A percentile compares a stretch with the other conserved stretches of the same genome.
Evolutionary conservation across 2,888 invertebrate species (phyloP).

Genomic region (Brassicogethes aeneus): DNA sequence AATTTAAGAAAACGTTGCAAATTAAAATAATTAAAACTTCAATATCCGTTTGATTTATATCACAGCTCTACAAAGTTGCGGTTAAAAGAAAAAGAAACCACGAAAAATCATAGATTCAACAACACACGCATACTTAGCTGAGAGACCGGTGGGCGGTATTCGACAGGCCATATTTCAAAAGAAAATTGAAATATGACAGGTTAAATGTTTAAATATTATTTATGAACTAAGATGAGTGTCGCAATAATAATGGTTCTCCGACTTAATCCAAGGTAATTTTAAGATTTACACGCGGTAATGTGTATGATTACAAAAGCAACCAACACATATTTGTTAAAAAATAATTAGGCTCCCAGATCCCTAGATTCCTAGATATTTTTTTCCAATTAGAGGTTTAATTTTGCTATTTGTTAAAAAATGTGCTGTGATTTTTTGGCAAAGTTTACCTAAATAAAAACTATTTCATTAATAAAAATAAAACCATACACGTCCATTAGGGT

Average conservation of each 20-base stretch:
- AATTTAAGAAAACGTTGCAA: too few species aligned
- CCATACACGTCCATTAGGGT: too few species aligned
- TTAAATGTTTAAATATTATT: slow-evolving; percentile 21
- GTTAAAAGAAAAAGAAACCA: not conserved
- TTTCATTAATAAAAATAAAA: too few species aligned
- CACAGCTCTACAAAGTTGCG: too few species aligned
- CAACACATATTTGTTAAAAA: too few species aligned
- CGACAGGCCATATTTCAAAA: slow-evolving; percentile 20
- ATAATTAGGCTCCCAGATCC: too few species aligned
- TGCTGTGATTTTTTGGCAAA: too few species aligned
- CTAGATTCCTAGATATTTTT: too few species aligned
- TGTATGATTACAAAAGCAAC: too few species aligned
- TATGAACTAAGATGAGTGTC: slow-evolving; percentile 15
- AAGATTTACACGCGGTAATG: not conserved
- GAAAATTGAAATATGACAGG: slow-evolving; percentile 26
- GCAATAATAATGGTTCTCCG: slow-evolving; percentile 12
- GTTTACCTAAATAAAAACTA: too few species aligned
- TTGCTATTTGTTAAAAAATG: too few species aligned
- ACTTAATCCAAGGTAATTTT: not conserved
- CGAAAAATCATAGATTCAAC: not conserved
- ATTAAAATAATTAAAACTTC: not conserved
- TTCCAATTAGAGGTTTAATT: too few species aligned
- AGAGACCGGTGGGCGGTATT: slow-evolving; percentile 20
- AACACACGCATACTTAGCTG: slow-evolving; percentile 8
- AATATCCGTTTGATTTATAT: not conserved